phyloP scores from a whole-genome alignment of 2,888 invertebrate species.

The Syrista parreyssii region DNA sequence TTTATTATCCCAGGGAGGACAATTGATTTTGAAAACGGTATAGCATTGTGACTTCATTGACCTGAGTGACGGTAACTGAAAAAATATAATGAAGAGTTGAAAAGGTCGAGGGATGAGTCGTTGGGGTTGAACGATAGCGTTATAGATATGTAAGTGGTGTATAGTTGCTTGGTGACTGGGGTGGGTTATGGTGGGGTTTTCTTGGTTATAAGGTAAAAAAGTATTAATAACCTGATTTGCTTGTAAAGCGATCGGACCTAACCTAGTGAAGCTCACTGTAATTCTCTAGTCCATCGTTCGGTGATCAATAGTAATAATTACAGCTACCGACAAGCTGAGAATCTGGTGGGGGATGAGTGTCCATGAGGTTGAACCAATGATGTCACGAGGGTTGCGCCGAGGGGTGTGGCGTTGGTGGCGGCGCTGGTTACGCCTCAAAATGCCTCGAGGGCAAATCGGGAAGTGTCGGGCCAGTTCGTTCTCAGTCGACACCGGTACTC shows the following conservation, averaged over 20 bases:
- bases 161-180: no score
- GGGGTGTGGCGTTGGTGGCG: slow-evolving; percentile 37
- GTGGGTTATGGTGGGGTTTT: no score
- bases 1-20: no score
- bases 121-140: no score
- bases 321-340: slow-evolving; percentile 28
- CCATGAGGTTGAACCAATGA: slow-evolving; percentile 42
- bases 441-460: slow-evolving; percentile 9
- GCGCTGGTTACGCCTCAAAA: slow-evolving; percentile 15
- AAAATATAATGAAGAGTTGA: no score
- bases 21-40: no score
- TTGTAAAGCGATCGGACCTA: background rate
- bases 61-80: no score
- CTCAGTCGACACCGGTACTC: slow-evolving; percentile 40
- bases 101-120: no score
- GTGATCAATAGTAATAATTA: slow-evolving; percentile 56
- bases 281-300: slow-evolving; percentile 45
- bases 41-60: no score
- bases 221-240: background rate
- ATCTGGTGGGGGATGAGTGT: slow-evolving; percentile 27
- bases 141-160: no score
- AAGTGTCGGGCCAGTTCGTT: slow-evolving; percentile 12
- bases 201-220: background rate
- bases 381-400: slow-evolving; percentile 43
- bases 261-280: slow-evolving; percentile 29